Conservation (phyloP, 2,797 vertebrate genomes). For the Ateles fusciceps region DNA sequence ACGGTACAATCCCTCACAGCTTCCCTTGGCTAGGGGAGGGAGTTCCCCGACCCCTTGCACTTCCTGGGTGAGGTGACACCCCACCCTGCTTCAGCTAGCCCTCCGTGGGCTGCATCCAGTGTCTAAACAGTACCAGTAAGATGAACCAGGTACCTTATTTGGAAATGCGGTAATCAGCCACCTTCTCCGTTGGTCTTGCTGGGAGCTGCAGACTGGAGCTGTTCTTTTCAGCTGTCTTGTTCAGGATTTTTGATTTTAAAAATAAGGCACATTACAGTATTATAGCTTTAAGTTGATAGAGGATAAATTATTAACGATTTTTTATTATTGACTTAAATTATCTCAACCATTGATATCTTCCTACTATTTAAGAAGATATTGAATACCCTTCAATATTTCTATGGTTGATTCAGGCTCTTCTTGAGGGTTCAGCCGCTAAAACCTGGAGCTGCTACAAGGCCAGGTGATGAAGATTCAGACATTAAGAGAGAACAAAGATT, state of each 20-base stretch:
- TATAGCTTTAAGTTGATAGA: neutral
- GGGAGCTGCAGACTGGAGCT: neutral
- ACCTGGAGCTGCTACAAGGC: neutral
- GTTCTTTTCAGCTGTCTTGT: neutral
- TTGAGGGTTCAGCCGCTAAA: neutral
- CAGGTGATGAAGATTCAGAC: neutral
- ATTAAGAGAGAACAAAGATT: neutral
- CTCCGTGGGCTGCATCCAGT: neutral
- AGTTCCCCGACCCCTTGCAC: neutral
- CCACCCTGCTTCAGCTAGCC: neutral
- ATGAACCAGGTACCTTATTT: neutral
- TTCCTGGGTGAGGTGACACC: neutral
- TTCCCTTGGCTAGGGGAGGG: neutral
- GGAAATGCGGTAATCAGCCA: neutral
- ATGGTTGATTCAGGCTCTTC: neutral
- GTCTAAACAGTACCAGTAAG: neutral
- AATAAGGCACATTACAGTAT: neutral
- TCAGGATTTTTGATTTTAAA: neutral
- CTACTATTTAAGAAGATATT: neutral
- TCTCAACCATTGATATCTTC: neutral
- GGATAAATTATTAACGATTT: neutral
- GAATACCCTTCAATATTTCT: neutral
- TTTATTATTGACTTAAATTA: conserved; percentile 13
- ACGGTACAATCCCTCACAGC: neutral
- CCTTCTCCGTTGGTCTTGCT: neutral